Percentiles rank a stretch among this genome's conserved stretches.
phyloP scores from a whole-genome alignment of 2,797 vertebrate genomes.

The Tenualosa ilisha region DNA sequence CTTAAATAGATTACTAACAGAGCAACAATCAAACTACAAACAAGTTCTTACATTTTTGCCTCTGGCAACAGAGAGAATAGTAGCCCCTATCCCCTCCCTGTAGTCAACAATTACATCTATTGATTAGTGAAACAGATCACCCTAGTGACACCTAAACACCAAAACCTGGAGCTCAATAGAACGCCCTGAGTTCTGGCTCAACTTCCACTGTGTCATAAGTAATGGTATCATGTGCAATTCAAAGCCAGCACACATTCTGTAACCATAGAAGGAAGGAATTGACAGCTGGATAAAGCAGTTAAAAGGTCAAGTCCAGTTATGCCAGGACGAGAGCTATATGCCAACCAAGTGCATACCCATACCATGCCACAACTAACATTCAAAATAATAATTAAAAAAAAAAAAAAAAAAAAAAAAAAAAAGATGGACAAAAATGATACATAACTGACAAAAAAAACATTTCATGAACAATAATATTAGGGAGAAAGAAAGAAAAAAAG shows the following conservation, averaged over 20 bases:
- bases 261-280: background rate
- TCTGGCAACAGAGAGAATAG: background rate
- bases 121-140: background rate
- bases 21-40: background rate
- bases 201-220: background rate
- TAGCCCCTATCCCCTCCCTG: background rate
- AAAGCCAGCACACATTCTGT: background rate
- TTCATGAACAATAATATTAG: background rate
- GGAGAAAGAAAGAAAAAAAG: slow-evolving; percentile 23
- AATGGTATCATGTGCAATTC: background rate
- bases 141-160: slow-evolving; percentile 7
- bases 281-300: background rate
- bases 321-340: background rate
- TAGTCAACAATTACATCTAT: slow-evolving; percentile 7
- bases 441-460: slow-evolving; percentile 28
- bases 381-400: slow-evolving; percentile 42
- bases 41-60: background rate
- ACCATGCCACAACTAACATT: slow-evolving; percentile 52
- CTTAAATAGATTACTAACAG: background rate
- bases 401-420: slow-evolving; percentile 38
- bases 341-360: slow-evolving; percentile 50
- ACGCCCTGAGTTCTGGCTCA: background rate
- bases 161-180: background rate
- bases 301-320: background rate
- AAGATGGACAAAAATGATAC: slow-evolving; percentile 15